Conservation (phyloP, 2,888 invertebrate genomes). For the Malthinus seriepunctatus region DNA sequence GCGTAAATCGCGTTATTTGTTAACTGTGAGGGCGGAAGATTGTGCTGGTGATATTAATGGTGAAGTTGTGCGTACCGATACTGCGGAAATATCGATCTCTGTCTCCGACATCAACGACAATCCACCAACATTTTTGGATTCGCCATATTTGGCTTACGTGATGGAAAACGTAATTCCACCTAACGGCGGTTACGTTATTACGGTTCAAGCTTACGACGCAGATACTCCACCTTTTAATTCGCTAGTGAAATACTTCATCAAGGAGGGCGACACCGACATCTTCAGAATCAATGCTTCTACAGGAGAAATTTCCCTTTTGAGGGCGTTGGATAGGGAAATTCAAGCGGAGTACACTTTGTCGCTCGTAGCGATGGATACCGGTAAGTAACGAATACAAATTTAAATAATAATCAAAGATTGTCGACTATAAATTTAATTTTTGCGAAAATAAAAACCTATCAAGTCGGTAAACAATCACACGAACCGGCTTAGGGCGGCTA, state of each 20-base stretch:
- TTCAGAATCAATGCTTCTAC: conserved; percentile 91
- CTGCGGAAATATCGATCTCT: conserved; percentile 79
- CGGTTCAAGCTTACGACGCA: conserved; percentile 87
- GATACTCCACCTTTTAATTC: conserved; percentile 90
- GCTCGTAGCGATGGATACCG: conserved; percentile 92
- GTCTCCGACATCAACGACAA: conserved; percentile 94
- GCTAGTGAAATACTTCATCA: conserved; percentile 89
- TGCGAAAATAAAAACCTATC: conserved; percentile 26
- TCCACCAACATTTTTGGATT: conserved; percentile 89
- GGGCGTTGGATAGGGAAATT: conserved; percentile 82
- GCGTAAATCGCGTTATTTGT: conserved; percentile 79
- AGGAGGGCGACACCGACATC: conserved; percentile 88
- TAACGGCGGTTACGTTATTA: conserved; percentile 76
- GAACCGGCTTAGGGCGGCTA: conserved; percentile 29
- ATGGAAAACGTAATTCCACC: conserved; percentile 90
- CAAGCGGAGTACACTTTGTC: conserved; percentile 84
- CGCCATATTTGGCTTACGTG: conserved; percentile 91
- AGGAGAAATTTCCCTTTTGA: conserved; percentile 84
- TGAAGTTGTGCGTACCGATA: conserved; percentile 64
- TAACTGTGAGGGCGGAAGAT: conserved; percentile 87
- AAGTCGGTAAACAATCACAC: conserved; percentile 28
- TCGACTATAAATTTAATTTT: conserved; percentile 23
- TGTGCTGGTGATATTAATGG: conserved; percentile 72
- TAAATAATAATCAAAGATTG: conserved; percentile 12
- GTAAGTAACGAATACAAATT: conserved; percentile 56